Base-by-base conservation (phyloP, 2,797 vertebrate genomes). In the Agapornis canus region DNA sequence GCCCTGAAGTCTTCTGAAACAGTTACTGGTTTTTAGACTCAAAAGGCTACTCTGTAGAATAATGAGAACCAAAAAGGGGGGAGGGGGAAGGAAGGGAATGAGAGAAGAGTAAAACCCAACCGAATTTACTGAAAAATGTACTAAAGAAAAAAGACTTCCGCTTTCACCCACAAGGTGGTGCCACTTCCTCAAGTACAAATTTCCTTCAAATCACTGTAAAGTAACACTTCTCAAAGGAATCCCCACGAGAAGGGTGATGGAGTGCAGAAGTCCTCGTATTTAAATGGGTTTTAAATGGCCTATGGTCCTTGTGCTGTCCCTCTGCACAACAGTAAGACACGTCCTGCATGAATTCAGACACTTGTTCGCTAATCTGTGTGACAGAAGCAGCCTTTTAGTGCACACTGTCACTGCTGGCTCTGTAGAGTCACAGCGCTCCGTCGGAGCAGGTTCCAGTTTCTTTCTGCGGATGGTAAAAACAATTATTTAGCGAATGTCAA, bases 121-220 rank as follows among this genome's bases (percentile, higher is more conserved):
- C n/a, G 16, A 3, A 31, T 85, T 84, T 48, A n/a, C 11, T 39
- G 13, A 63, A 60, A 20, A 4, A 29, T 85, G 82, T 56, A 25
- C 11, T 39, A 13, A 52, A 60, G 27, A 49, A 81, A 54, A 32
- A 54, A 3, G 49, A n/a, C 18, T 89, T 90, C 92, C 65, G 35
- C 57, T 92, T 85, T 82, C 26, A 87, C 19, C 96, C 96, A 97
- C 95, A 86, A 96, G 96, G 87, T 97, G 97, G 97, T 91, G 95
- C 96, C 81, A 86, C 69, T 87, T 90, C 78, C 88, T 90, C 76
- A 80, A 64, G 32, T 47, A 13, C 6, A 57, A n/a, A 79, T 71
- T 87, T 31, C 15, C 51, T 64, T 76, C 65, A 61, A 90, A 96
- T 35, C 1, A 0, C 3, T 35, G 4, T 48, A 45, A 91, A 95